Conservation (phyloP, 2,113 vertebrate genomes). For the Eptesicus fuscus region DNA sequence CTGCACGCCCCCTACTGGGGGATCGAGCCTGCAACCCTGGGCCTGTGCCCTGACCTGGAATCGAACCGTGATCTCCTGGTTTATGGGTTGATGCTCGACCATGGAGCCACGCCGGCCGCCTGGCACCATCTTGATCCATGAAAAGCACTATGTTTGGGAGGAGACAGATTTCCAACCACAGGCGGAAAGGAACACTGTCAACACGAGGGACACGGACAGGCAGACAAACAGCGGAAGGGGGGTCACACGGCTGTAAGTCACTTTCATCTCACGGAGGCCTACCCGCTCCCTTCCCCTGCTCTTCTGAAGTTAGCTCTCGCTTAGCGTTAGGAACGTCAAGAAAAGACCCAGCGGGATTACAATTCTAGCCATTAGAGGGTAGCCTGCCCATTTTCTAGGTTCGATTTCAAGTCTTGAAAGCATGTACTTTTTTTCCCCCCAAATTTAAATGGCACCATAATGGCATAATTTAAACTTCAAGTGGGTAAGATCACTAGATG, state of each 20-base stretch:
- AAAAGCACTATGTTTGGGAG: neutral
- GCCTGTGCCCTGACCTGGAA: too few species aligned
- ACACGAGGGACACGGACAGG: neutral
- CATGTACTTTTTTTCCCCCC: neutral
- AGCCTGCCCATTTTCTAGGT: neutral
- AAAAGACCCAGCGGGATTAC: neutral
- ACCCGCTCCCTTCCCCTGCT: neutral
- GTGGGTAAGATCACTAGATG: neutral
- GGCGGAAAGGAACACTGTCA: neutral
- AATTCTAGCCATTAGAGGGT: neutral
- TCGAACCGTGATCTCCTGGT: too few species aligned
- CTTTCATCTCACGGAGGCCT: neutral
- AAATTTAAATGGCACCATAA: neutral
- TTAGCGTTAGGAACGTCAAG: neutral
- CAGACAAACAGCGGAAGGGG: neutral
- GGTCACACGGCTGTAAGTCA: neutral
- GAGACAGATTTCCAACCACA: too few species aligned
- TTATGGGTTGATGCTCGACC: too few species aligned
- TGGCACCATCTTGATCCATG: neutral
- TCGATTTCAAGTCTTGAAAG: conserved; percentile 29
- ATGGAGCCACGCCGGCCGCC: too few species aligned
- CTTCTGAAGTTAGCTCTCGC: conserved; percentile 10
- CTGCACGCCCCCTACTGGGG: too few species aligned
- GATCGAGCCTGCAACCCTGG: too few species aligned
- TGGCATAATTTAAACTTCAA: conserved; percentile 43